Evolutionary conservation across 2,113 vertebrate species (phyloP), one percentile per base, ranked within the genome.

Genomic region (Sterrhoptilus dennistouni): DNA sequence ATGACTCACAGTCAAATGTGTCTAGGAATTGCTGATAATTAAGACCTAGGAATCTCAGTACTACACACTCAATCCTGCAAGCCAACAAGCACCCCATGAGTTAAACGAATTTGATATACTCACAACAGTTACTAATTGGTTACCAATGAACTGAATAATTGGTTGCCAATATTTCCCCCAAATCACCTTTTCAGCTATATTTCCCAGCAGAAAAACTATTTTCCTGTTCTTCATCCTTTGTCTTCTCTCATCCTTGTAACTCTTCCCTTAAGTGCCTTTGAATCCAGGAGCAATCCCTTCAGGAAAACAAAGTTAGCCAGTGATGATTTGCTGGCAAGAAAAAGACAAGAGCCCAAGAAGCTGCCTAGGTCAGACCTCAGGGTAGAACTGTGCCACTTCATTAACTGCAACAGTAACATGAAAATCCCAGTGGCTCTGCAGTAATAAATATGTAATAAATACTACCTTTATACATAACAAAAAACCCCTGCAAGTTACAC

Each of bases 381-480:
- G 79, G 84, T 74, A 93, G 28, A 87, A 59, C 53, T 42, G 21
- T 87, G 81, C 56, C 80, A 66, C 53, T 91, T 95, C 83, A 79
- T 87, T 91, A 91, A 49, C 36, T 91, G 71, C n/a, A 74, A 61
- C 23, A 42, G 59, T 42, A 91, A 72, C 38, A 54, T 42, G 35
- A 66, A 87, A 87, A 92, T 87, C 89, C 68, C 93, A 71, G 49
- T 74, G 65, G 68, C 42, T 33, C 79, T 84, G 63, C 57, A 82
- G 76, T 78, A 95, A 95, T 69, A 89, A 87, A 92, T 95, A 83
- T 31, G 35, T 59, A 94, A 90, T 74, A 95, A 94, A 95, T 75
- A 66, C 72, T 79, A 81, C 61, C 66, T 94, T 85, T 83, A 70
- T 63, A 90, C 7, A 31, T 36, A 77, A 65, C 33, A 72, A 63